phyloP scores from a whole-genome alignment of 2,113 vertebrate species.

The Potamarius usumacintae region DNA sequence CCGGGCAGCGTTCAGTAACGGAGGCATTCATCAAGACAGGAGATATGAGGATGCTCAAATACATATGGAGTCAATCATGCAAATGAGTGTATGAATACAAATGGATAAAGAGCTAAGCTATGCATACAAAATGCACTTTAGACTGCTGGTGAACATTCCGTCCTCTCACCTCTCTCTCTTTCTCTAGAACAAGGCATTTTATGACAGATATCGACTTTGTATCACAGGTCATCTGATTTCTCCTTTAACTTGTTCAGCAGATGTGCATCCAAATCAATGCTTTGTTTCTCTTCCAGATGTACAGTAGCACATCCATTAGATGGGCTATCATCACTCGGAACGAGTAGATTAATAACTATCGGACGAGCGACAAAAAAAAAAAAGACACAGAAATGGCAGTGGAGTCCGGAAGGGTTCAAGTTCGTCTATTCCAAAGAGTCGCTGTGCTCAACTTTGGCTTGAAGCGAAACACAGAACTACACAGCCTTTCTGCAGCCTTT shows the following conservation, averaged over 20 bases:
- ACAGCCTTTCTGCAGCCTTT: background rate
- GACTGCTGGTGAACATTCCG: constrained; percentile 47
- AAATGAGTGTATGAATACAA: constrained; percentile 57
- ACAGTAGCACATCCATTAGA: background rate
- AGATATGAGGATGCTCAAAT: constrained; percentile 54
- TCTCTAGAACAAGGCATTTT: background rate
- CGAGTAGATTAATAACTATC: background rate
- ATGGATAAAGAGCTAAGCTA: constrained; percentile 55
- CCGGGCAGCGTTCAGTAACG: constrained; percentile 41
- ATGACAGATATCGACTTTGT: constrained; percentile 25
- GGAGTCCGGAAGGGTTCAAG: background rate
- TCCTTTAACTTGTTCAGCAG: background rate
- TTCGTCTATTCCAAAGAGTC: background rate
- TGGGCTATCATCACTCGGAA: background rate
- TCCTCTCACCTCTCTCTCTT: constrained; percentile 27
- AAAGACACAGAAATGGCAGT: background rate
- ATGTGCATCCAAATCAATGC: background rate
- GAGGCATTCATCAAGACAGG: constrained; percentile 50
- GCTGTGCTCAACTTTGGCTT: background rate
- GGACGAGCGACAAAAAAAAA: background rate
- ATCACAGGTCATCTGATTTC: constrained; percentile 5
- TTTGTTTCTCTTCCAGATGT: background rate
- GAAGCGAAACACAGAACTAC: background rate
- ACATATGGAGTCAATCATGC: constrained; percentile 58
- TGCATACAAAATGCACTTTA: constrained; percentile 56